Conservation (phyloP, 23 tunicate genomes). For the Corella eumyota region DNA sequence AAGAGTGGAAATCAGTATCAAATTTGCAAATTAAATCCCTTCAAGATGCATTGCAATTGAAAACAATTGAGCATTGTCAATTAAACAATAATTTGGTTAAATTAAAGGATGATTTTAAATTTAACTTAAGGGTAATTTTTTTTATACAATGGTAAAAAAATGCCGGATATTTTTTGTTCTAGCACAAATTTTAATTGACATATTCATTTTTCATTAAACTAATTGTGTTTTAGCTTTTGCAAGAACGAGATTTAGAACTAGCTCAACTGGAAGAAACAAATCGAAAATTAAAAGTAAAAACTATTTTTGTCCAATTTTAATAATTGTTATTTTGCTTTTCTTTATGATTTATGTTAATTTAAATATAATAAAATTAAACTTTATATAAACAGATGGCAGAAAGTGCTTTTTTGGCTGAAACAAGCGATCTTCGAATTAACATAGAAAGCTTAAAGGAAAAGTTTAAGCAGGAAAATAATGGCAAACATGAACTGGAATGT, state of each 20-base stretch:
- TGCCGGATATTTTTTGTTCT: too few species aligned
- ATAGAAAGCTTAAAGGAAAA: conserved; percentile 25
- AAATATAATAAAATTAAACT: neutral
- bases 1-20: conserved; percentile 53
- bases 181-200: too few species aligned
- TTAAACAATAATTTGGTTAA: conserved; percentile 18
- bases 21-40: conserved; percentile 40
- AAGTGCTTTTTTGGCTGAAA: conserved; percentile 25
- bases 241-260: conserved; percentile 55
- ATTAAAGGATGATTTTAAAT: conserved; percentile 47
- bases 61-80: conserved; percentile 14
- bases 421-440: conserved; percentile 54
- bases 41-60: conserved; percentile 20
- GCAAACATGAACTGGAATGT: conserved; percentile 34
- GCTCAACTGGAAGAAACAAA: conserved; percentile 23
- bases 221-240: conserved; percentile 46
- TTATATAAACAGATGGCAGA: conserved; percentile 16
- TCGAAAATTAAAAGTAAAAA: conserved; percentile 17
- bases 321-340: neutral
- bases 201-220: too few species aligned
- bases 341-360: neutral
- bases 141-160: neutral
- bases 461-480: conserved; percentile 19
- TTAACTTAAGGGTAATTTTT: conserved; percentile 17
- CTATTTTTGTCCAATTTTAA: conserved; percentile 6